Conservation (phyloP, 2,888 invertebrate species). For the Dichetophora obliterata region DNA sequence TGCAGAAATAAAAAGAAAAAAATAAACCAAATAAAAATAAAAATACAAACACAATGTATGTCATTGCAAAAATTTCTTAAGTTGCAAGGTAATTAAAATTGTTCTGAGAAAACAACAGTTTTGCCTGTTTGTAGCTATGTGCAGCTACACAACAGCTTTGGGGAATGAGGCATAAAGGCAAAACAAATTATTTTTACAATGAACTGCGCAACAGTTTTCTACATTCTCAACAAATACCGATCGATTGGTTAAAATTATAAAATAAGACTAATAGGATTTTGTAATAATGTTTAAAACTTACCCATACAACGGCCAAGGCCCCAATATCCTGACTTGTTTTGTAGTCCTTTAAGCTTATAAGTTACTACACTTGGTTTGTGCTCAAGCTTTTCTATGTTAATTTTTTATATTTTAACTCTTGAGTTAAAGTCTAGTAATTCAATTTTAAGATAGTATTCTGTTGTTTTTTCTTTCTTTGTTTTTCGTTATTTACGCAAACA, state of each 20-base stretch:
- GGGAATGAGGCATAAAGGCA: too few species aligned
- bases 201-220: background rate
- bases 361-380: conserved; percentile 32
- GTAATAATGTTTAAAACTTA: conserved; percentile 61
- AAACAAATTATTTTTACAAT: too few species aligned
- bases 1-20: background rate
- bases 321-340: conserved; percentile 64
- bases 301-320: conserved; percentile 73
- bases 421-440: background rate
- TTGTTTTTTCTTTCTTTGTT: conserved; percentile 1
- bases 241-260: background rate
- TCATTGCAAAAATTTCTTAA: background rate
- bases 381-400: conserved; percentile 19
- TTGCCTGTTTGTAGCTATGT: too few species aligned
- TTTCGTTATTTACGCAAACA: background rate
- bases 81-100: background rate
- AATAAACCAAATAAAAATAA: background rate
- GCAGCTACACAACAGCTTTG: too few species aligned
- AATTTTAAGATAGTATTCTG: conserved; percentile 26
- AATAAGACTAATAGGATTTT: background rate
- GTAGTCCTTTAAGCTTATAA: conserved; percentile 51
- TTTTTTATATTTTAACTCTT: conserved; percentile 5
- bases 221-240: background rate
- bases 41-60: background rate
- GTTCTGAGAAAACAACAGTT: too few species aligned